Percentiles rank a stretch among this genome's conserved stretches.
These are phyloP conservation scores for Lamprotornis superbus DNA, from an alignment of 2,113 vertebrate genomes.

Conservation along the genomic window DNA sequence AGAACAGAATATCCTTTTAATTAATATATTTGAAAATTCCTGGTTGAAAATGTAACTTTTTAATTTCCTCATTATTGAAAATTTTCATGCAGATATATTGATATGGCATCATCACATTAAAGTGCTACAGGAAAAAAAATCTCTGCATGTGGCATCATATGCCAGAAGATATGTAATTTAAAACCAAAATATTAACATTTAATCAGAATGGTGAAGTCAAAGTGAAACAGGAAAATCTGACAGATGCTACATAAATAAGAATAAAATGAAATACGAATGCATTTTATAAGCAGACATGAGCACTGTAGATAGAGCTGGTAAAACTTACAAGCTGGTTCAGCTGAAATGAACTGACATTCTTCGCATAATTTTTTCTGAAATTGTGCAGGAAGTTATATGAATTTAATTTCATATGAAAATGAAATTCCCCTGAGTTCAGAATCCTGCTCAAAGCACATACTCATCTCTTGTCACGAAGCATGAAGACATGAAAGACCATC, in stretches of 20 bases:
- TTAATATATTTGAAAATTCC: not conserved
- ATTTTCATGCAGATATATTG: not conserved
- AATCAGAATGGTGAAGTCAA: not conserved
- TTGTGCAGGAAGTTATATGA: not conserved
- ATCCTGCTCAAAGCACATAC: not conserved
- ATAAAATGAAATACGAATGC: not conserved
- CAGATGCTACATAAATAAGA: not conserved
- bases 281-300: not conserved
- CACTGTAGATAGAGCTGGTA: not conserved
- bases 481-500: not conserved
- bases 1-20: not conserved
- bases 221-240: not conserved
- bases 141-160: not conserved
- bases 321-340: not conserved
- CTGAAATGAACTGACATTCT: not conserved
- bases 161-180: slow-evolving; percentile 9
- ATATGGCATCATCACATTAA: not conserved
- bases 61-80: not conserved
- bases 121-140: not conserved
- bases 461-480: not conserved
- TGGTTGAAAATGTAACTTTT: not conserved
- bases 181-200: slow-evolving; percentile 1
- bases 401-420: not conserved
- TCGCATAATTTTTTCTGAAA: not conserved
- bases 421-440: not conserved